Evolutionary conservation across 2,113 vertebrate genomes (phyloP).

Genomic region (Bungarus multicinctus): DNA sequence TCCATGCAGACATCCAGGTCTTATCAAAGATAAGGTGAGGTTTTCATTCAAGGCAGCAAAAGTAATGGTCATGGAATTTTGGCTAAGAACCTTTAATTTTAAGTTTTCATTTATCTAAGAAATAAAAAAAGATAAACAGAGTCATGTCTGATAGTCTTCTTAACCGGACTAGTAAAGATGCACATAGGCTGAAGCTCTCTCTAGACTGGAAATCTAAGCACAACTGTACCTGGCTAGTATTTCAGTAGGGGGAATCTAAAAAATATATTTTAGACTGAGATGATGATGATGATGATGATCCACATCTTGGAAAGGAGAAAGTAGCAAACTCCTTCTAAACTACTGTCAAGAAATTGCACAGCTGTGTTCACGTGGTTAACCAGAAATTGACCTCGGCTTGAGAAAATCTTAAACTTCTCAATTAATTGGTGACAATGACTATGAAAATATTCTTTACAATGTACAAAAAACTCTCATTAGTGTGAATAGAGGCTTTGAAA

Average conservation of each 20-base stretch:
- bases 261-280: background rate
- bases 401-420: background rate
- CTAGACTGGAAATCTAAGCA: background rate
- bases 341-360: background rate
- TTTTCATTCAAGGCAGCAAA: constrained; percentile 50
- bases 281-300: background rate
- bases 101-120: constrained; percentile 61
- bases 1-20: constrained; percentile 43
- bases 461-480: background rate
- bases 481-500: background rate
- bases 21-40: constrained; percentile 30
- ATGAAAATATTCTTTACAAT: background rate
- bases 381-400: background rate
- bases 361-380: background rate
- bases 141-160: background rate
- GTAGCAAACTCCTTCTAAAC: background rate
- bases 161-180: background rate
- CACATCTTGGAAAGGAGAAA: background rate
- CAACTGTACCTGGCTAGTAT: background rate
- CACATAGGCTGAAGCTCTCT: background rate
- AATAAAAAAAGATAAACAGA: background rate
- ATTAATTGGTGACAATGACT: background rate
- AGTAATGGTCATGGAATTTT: constrained; percentile 41
- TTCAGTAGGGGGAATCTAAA: background rate
- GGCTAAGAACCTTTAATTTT: constrained; percentile 46